phyloP scores from a whole-genome alignment of 1,140 invertebrate species.

The Venturia canescens region DNA sequence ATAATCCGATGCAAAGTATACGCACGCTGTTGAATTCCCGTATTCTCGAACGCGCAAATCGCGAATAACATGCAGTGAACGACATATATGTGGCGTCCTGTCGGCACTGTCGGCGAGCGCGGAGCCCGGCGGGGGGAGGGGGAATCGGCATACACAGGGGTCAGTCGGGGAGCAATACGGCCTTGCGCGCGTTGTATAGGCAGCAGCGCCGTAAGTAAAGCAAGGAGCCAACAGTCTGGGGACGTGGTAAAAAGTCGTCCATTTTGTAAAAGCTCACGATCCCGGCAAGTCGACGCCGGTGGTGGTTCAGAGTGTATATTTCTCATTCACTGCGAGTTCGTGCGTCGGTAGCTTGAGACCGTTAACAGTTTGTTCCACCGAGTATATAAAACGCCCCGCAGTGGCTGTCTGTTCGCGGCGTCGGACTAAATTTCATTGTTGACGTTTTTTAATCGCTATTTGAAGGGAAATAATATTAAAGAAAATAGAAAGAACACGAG shows the following conservation, averaged over 20 bases:
- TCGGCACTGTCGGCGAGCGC: background rate
- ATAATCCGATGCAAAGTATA: background rate
- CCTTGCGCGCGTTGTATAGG: background rate
- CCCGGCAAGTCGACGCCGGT: constrained; percentile 70
- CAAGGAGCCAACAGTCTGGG: background rate
- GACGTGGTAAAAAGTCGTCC: constrained; percentile 57
- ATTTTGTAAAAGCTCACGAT: constrained; percentile 65
- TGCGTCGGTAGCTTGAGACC: constrained; percentile 36
- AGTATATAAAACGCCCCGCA: constrained; percentile 50
- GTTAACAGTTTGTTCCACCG: constrained; percentile 32
- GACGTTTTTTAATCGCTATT: background rate
- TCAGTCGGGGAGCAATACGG: constrained; percentile 7
- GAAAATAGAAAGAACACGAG: too few species aligned
- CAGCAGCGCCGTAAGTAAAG: constrained; percentile 19
- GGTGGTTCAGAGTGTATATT: constrained; percentile 60
- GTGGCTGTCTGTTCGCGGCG: constrained; percentile 65
- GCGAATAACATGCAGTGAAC: background rate
- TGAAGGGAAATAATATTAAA: background rate
- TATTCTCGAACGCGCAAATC: background rate
- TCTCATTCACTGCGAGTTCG: constrained; percentile 63
- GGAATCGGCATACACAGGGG: background rate
- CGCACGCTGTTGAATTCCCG: background rate
- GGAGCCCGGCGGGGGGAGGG: background rate
- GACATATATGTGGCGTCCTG: background rate
- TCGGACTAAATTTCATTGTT: constrained; percentile 41